phyloP scores from a whole-genome alignment of 2,888 invertebrate genomes.

The Camponotus fellah region DNA sequence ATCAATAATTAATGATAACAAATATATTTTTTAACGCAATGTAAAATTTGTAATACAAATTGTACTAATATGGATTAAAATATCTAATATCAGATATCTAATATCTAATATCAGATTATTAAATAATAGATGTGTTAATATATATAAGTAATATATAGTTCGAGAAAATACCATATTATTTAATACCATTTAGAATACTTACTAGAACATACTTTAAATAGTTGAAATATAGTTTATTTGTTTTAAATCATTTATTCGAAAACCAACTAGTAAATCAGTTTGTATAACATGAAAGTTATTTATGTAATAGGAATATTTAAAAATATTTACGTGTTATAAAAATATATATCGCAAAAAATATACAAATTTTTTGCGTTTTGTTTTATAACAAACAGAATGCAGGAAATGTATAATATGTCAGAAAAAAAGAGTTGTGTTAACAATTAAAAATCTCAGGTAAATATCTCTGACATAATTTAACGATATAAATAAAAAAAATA shows the following conservation, averaged over 20 bases:
- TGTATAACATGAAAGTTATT: conserved; percentile 27
- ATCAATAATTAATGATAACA: no score
- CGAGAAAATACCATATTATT: background rate
- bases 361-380: conserved; percentile 2
- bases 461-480: background rate
- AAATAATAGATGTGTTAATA: background rate
- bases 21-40: no score
- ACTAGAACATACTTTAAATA: background rate
- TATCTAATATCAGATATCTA: conserved; percentile 2
- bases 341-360: background rate
- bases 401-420: background rate
- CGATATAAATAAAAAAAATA: background rate
- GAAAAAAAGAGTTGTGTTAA: background rate
- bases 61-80: background rate
- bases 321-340: conserved; percentile 21
- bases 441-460: background rate
- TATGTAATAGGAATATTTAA: background rate
- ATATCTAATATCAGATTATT: conserved; percentile 3
- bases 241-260: conserved; percentile 33
- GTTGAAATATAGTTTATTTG: conserved; percentile 11
- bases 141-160: background rate
- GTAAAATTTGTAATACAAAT: no score
- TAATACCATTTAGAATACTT: background rate
- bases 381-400: background rate
- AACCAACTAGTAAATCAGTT: background rate